Conservation (phyloP, 2,113 vertebrate species). For the Seriola rivoliana region DNA sequence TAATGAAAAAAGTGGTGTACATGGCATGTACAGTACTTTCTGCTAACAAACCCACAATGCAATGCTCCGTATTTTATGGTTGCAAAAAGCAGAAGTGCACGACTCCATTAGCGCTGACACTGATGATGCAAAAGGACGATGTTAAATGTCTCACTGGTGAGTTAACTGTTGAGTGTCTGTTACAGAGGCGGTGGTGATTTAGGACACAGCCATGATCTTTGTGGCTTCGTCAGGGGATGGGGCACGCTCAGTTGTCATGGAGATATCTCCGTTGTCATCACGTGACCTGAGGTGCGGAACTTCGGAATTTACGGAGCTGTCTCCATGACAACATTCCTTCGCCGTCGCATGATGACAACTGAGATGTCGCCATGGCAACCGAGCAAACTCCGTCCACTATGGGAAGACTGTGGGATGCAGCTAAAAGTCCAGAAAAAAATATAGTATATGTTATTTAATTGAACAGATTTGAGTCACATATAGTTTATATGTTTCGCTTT, state of each 20-base stretch:
- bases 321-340: conserved; percentile 11
- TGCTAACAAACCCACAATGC: too few species aligned
- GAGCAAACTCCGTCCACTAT: neutral
- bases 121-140: neutral
- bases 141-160: neutral
- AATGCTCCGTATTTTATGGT: too few species aligned
- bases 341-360: neutral
- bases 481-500: neutral
- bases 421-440: neutral
- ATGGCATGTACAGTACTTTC: too few species aligned
- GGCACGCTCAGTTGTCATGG: neutral
- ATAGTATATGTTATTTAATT: neutral
- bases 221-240: neutral
- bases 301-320: neutral
- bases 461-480: neutral
- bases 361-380: conserved; percentile 26
- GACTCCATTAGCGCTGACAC: neutral
- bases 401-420: neutral
- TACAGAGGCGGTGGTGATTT: neutral
- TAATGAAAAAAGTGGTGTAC: too few species aligned
- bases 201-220: neutral
- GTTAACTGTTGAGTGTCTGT: neutral
- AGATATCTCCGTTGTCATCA: conserved; percentile 1
- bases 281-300: neutral
- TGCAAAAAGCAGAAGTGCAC: neutral